Evolutionary conservation across 2,113 vertebrate species (phyloP).

Genomic region (Gila orcuttii): DNA sequence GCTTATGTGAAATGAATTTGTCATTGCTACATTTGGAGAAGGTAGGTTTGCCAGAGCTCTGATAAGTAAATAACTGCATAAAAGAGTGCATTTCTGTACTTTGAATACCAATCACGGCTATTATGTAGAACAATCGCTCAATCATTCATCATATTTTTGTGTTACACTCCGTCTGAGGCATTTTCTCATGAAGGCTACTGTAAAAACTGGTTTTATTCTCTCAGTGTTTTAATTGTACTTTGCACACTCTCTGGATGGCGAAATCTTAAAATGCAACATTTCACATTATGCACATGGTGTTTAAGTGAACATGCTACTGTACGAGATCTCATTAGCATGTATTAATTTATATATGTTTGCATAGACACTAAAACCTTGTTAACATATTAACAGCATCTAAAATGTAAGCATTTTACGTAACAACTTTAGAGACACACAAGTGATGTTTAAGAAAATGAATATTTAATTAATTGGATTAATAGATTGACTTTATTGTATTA

Average conservation of each 20-base stretch:
- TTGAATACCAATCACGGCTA: neutral
- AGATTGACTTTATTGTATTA: neutral
- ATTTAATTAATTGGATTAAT: neutral
- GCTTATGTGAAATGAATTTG: neutral
- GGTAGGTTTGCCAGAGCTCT: neutral
- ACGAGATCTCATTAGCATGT: neutral
- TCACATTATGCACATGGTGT: too few relatives aligned
- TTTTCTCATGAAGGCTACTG: neutral
- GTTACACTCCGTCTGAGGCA: too few relatives aligned
- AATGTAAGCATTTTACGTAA: neutral
- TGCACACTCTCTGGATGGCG: neutral
- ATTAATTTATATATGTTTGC: neutral
- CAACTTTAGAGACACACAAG: neutral
- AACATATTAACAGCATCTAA: neutral
- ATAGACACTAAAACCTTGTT: neutral
- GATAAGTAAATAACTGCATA: conserved; percentile 22
- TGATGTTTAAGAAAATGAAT: neutral
- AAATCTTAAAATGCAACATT: too few relatives aligned
- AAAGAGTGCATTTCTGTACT: neutral
- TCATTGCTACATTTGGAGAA: neutral
- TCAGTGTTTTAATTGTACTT: neutral
- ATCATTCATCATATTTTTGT: neutral
- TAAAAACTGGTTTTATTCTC: neutral
- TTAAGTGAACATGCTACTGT: neutral
- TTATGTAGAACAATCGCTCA: neutral